These are phyloP conservation scores for Ammodytes marinus DNA, from an alignment of 2,113 vertebrate species.

Conservation along the genomic window DNA sequence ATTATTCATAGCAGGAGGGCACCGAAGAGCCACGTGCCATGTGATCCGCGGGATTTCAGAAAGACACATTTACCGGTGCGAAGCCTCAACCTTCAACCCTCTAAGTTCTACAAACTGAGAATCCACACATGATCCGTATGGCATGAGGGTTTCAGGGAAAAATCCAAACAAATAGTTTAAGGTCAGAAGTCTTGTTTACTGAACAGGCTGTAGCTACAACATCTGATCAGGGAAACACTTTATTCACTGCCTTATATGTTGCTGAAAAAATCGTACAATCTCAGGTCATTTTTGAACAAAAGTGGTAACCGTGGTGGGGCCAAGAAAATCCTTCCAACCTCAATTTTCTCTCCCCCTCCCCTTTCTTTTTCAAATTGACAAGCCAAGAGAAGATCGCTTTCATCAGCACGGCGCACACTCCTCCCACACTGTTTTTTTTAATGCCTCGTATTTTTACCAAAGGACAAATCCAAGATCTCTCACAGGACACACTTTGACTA, in stretches of 20 bases:
- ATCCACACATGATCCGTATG: not conserved
- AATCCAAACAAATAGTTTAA: not conserved
- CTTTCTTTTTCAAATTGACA: slow-evolving; percentile 43
- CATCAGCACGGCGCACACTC: slow-evolving; percentile 17
- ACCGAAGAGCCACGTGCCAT: slow-evolving; percentile 1
- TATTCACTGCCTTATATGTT: not conserved
- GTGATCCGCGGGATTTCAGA: slow-evolving; percentile 15
- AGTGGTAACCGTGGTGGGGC: not conserved
- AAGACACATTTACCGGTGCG: slow-evolving; percentile 26
- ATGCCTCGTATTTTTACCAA: slow-evolving; percentile 24
- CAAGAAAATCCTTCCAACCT: slow-evolving; percentile 4
- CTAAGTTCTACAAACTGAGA: slow-evolving; percentile 17
- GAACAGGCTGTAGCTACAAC: not conserved
- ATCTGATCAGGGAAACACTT: not conserved
- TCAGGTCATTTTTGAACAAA: slow-evolving; percentile 20
- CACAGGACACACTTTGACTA: slow-evolving; percentile 39
- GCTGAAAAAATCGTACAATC: slow-evolving; percentile 8
- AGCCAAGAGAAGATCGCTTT: slow-evolving; percentile 33
- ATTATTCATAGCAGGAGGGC: slow-evolving; percentile 50
- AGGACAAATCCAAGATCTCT: slow-evolving; percentile 41
- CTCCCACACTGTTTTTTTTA: slow-evolving; percentile 9
- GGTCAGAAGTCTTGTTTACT: slow-evolving; percentile 11
- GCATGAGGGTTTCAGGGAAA: slow-evolving; percentile 23
- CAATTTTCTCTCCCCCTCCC: not conserved
- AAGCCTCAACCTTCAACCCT: slow-evolving; percentile 1